A percentile compares a stretch with the other conserved stretches of the same genome.
Conservation (phyloP, 1,140 invertebrate genomes). For the Diorhabda elongata region DNA sequence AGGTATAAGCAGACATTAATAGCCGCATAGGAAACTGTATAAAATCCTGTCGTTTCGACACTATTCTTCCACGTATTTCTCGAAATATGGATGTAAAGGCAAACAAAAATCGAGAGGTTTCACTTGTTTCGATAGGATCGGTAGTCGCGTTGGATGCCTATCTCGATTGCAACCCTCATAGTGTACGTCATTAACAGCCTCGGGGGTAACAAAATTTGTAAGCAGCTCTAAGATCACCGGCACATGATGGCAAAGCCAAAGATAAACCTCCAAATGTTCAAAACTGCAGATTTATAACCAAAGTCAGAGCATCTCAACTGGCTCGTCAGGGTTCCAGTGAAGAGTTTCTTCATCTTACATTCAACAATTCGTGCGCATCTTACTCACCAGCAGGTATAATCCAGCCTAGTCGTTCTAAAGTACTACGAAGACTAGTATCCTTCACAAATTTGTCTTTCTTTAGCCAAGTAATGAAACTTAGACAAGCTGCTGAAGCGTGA, state of each 20-base stretch:
- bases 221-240: slow-evolving; percentile 59
- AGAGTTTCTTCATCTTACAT: slow-evolving; percentile 81
- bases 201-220: slow-evolving; percentile 76
- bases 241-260: slow-evolving; percentile 62
- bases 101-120: slow-evolving; percentile 77
- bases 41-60: slow-evolving; percentile 80
- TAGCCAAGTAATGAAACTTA: slow-evolving; percentile 78
- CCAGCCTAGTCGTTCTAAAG: slow-evolving; percentile 70
- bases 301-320: slow-evolving; percentile 79
- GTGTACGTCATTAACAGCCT: slow-evolving; percentile 76
- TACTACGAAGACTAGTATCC: slow-evolving; percentile 42
- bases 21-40: slow-evolving; percentile 82
- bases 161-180: slow-evolving; percentile 71
- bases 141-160: slow-evolving; percentile 45
- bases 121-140: slow-evolving; percentile 58
- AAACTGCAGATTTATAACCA: slow-evolving; percentile 74
- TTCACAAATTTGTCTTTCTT: slow-evolving; percentile 51
- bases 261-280: slow-evolving; percentile 87
- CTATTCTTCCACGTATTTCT: slow-evolving; percentile 77
- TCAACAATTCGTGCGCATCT: slow-evolving; percentile 88
- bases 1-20: slow-evolving; percentile 73
- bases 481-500: slow-evolving; percentile 77
- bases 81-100: slow-evolving; percentile 82
- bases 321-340: slow-evolving; percentile 77
- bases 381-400: slow-evolving; percentile 84